phyloP scores from a whole-genome alignment of 2,888 invertebrate genomes.

The Luperina nickerlii region DNA sequence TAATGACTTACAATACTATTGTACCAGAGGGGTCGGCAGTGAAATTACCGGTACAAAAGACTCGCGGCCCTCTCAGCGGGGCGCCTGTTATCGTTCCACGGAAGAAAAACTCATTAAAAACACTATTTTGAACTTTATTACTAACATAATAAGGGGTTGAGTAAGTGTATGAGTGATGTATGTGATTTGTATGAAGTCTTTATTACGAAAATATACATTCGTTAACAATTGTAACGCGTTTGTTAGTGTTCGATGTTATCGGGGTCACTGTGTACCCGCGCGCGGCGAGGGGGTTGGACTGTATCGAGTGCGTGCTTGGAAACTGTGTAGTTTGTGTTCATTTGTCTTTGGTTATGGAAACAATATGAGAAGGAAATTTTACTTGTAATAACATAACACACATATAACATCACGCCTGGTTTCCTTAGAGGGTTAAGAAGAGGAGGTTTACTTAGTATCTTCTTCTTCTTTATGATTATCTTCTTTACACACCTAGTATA shows the following conservation, averaged over 20 bases:
- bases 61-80: slow-evolving; percentile 77
- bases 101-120: slow-evolving; percentile 8
- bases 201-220: slow-evolving; percentile 72
- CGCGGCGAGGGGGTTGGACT: slow-evolving; percentile 59
- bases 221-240: slow-evolving; percentile 70
- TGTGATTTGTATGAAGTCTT: slow-evolving; percentile 62
- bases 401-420: background rate
- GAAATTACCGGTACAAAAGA: slow-evolving; percentile 82
- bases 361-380: background rate
- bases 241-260: slow-evolving; percentile 77
- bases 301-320: slow-evolving; percentile 40
- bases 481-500: too few relatives aligned
- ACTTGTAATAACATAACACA: too few relatives aligned
- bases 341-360: slow-evolving; percentile 35
- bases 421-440: background rate
- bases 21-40: slow-evolving; percentile 73
- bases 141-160: slow-evolving; percentile 1
- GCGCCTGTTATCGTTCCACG: slow-evolving; percentile 75
- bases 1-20: slow-evolving; percentile 78
- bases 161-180: slow-evolving; percentile 23
- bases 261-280: slow-evolving; percentile 68
- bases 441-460: background rate
- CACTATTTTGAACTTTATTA: slow-evolving; percentile 38
- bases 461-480: too few relatives aligned
- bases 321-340: slow-evolving; percentile 35